Base-by-base conservation (phyloP, 2,797 vertebrate species). In the Sparus aurata region DNA sequence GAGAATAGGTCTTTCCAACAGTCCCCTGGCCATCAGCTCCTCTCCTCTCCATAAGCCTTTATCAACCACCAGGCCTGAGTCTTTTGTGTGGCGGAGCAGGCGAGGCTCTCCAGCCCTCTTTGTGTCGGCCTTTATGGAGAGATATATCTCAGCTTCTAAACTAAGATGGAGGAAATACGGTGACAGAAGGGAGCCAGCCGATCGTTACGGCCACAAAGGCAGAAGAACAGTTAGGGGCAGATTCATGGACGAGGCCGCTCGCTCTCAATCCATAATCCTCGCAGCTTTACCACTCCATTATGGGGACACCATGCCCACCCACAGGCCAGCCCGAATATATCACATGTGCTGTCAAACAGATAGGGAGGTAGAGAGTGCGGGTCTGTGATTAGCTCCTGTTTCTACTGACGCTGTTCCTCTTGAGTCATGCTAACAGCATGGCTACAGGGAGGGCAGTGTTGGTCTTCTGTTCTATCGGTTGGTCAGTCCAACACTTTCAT, bases 111-210 rank as follows among this genome's bases (percentile, higher is more conserved):
- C 88, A 68, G 84, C 79, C 83, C 84, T 85, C 89, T 90, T 93
- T 94, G 92, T 94, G 88, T 85, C 82, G 38, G 82, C 86, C 85
- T 93, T 93, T 90, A 94, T 92, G 87, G 89, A 89, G 90, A 94
- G 94, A 92, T 93, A 93, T 93, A 94, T 93, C 91, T 93, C 77
- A 67, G 79, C 87, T 90, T 91, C 93, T 89, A 92, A 92, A 94
- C 89, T 90, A 93, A 93, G 93, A 93, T 92, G 91, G 92, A 92
- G 93, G 90, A 94, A 94, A 93, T 94, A 94, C 73, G 92, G 92
- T 89, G 92, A 94, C 93, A 92, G 90, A 88, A 80, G 82, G 84
- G 88, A 91, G 89, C 85, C 80, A 30, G 86, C 75, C 83, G 82
- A 94, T 94, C 91, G 92, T 95, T 94, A 94, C 79, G 69, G 92